Conservation (phyloP, 2,113 vertebrate species). For the Apus apus region DNA sequence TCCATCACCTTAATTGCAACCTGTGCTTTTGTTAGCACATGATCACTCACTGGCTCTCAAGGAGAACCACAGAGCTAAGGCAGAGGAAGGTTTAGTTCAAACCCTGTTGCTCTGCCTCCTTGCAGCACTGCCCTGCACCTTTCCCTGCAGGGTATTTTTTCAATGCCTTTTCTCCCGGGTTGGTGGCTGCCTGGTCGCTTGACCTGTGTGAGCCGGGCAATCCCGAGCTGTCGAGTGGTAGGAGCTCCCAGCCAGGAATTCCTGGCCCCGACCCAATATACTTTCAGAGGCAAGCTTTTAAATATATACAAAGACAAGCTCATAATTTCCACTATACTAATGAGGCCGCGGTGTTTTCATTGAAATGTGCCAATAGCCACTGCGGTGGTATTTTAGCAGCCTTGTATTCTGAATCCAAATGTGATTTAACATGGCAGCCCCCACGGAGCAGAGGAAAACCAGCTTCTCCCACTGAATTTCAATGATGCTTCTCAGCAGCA, state of each 20-base stretch:
- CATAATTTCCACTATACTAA: constrained; percentile 57
- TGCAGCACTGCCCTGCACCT: rapidly evolving
- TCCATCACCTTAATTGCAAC: background rate
- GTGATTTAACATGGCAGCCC: constrained; percentile 50
- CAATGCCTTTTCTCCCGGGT: background rate
- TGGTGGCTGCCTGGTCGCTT: background rate
- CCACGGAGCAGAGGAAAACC: background rate
- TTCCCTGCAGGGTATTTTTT: background rate
- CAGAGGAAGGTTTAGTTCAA: background rate
- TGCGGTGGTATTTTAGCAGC: constrained; percentile 55
- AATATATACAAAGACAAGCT: constrained; percentile 56
- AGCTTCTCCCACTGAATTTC: background rate
- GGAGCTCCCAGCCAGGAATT: constrained; percentile 27
- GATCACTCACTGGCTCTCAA: background rate
- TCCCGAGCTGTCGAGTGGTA: background rate
- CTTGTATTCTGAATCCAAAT: constrained; percentile 54
- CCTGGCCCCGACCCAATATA: background rate
- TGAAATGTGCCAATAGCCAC: constrained; percentile 40
- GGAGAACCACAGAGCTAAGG: background rate
- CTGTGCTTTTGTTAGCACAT: background rate
- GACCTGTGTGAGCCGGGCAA: background rate
- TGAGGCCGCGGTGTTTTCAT: constrained; percentile 42
- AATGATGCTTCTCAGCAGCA: background rate
- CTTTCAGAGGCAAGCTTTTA: constrained; percentile 39
- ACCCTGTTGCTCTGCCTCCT: background rate